These are phyloP conservation scores for Ectemnius cavifrons DNA, from an alignment of 2,888 invertebrate species.

Conservation along the genomic window DNA sequence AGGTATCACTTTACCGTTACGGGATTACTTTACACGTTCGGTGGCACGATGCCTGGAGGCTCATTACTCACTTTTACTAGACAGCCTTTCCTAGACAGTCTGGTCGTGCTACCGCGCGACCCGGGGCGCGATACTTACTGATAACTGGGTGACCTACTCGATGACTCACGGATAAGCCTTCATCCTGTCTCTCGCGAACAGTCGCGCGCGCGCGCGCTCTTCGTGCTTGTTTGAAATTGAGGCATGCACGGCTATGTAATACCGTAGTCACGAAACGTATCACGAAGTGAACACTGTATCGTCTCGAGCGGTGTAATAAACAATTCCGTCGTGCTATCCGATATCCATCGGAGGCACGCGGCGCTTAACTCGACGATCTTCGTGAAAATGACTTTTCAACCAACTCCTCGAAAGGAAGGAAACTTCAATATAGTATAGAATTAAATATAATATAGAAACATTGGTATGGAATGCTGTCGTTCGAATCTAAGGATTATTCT, in stretches of 20 bases:
- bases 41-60: not conserved
- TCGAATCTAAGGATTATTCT: too few relatives aligned
- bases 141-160: constrained; percentile 50
- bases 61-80: constrained; percentile 1
- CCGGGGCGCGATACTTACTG: constrained; percentile 25
- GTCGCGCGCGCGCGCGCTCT: not conserved
- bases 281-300: constrained; percentile 43
- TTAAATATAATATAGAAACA: constrained; percentile 23
- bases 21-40: not conserved
- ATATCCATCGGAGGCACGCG: constrained; percentile 17
- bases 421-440: constrained; percentile 5
- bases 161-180: constrained; percentile 51
- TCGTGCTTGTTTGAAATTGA: constrained; percentile 47
- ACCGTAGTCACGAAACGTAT: constrained; percentile 45
- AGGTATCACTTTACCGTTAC: not conserved
- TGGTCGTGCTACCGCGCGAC: not conserved
- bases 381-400: constrained; percentile 19
- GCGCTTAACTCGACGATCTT: constrained; percentile 9
- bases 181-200: constrained; percentile 33
- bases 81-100: not conserved
- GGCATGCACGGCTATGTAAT: constrained; percentile 27
- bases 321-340: constrained; percentile 19
- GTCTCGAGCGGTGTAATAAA: constrained; percentile 34
- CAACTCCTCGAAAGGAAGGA: not conserved
- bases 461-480: too few relatives aligned